A percentile compares a stretch with the other conserved stretches of the same genome.
Conservation (phyloP, 2,113 vertebrate genomes). For the Eolophus roseicapilla region DNA sequence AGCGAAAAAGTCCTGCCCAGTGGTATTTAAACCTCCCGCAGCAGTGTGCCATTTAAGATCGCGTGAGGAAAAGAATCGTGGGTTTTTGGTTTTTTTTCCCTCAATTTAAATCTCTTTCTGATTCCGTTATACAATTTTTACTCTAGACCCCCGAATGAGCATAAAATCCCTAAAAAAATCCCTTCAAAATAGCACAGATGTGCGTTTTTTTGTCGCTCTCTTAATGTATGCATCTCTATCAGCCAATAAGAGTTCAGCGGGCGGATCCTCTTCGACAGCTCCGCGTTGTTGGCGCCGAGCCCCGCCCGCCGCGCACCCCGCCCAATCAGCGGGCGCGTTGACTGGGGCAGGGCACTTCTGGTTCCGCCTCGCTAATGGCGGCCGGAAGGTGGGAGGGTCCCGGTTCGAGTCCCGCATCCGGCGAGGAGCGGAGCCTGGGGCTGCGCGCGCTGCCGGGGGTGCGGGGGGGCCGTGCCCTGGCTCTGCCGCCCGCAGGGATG, state of each 20-base stretch:
- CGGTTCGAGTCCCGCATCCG: background rate
- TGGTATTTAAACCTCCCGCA: rapidly evolving
- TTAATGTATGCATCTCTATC: background rate
- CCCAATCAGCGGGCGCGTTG: background rate
- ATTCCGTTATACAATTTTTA: rapidly evolving
- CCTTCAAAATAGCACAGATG: rapidly evolving
- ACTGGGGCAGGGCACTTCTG: rapidly evolving
- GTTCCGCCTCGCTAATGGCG: background rate
- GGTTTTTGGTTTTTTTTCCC: rapidly evolving
- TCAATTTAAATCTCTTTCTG: rapidly evolving
- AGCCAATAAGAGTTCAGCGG: background rate
- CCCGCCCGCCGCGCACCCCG: background rate
- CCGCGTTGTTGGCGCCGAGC: background rate
- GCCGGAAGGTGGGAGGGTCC: rapidly evolving
- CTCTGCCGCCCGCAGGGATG: background rate
- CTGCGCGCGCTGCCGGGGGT: background rate
- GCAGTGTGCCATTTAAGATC: rapidly evolving
- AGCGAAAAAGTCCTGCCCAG: rapidly evolving
- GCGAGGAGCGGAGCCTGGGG: background rate
- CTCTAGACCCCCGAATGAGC: rapidly evolving
- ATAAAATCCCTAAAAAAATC: rapidly evolving
- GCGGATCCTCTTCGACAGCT: rapidly evolving
- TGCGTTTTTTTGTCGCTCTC: rapidly evolving
- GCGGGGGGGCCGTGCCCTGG: background rate
- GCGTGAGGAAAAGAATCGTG: rapidly evolving